Evolutionary conservation across 2,113 vertebrate genomes (phyloP), one percentile per base, ranked within the genome.

Genomic region (Myocastor coypus): DNA sequence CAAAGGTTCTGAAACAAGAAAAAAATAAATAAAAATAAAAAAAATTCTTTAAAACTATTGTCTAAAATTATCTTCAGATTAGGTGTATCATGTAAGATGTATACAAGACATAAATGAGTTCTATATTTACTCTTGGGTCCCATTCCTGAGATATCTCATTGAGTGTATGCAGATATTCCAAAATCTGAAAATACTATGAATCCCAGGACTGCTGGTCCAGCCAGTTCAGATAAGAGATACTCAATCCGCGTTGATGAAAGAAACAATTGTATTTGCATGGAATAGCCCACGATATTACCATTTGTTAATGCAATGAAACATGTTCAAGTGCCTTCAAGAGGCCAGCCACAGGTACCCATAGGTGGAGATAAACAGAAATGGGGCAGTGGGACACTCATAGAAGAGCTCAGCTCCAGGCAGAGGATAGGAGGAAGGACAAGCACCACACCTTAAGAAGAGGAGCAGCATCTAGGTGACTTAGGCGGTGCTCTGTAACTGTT

Each of bases 401-500:
- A 1, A 1, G 7, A 17, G 57, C n/a, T 52, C 50, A 52, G 24
- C 52, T 20, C 16, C 34, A 20, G 68, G 8, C 37, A 59, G 68
- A 16, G n/a, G 59, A 0, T 5, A 6, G n/a, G 52, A 69, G 46
- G 37, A 40, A 69, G 14, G 30, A 20, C 0, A 2, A 1, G 37
- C 5, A 10, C 1, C 8, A 37, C 32, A 71, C 8, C 34, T 40
- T 3, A 26, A 30, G 32, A 24, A 34, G 52, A 16, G 37, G n/a
- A 30, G 28, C 2, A 13, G 22, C 9, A 7, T 30, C 40, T 7
- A 26, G n/a, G 10, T 0, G 26, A 84, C 26, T 22, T 1, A 0
- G 1, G 12, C 3, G 0, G 0, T 22, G 24, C 9, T 52, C 66
- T 59, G 30, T 32, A 50, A 9, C 22, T 12, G 7, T 5, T 19